Evolutionary conservation across 2,888 invertebrate genomes (phyloP), one percentile per base, ranked within the genome.

Genomic region (Eurytoma adleriae): DNA sequence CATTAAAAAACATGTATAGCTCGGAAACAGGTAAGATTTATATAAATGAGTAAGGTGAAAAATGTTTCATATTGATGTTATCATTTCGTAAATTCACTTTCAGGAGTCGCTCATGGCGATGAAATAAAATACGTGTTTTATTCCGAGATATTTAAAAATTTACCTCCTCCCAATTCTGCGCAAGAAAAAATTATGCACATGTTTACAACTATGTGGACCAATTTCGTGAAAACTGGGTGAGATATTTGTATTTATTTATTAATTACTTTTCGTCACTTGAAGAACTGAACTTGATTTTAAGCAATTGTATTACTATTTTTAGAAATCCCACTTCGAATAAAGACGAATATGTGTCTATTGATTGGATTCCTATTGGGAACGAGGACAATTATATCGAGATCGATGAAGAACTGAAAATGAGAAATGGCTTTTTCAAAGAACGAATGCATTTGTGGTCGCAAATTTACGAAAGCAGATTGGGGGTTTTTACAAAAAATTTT

Each of bases 81-180:
- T 20, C 10, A 27, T 20, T 50, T n/a, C 13, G 27, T 62, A 16
- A 13, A 20, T 14, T 24, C 2, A 18, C 16, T 40, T 48, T 12
- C n/a, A 85, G 93, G 92, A 0, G 91, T 91, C 0, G 89, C 90
- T 30, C 93, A 93, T 56, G 91, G 91, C 0, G 93, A 93, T 78
- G 93, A 93, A 2, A 59, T 92, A 13, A 91, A 90, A 61, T 92
- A 92, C 83, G 71, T 91, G 4, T 93, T 92, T 80, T 91, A 90
- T 61, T 90, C 89, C 59, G 86, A 87, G 5, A 80, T 86, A 3
- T 90, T 91, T 69, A 78, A 77, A 68, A 89, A 91, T 66, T 83
- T 85, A n/a, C 91, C 90, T n/a, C 83, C 84, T 62, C 85, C 88
- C 5, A 88, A 89, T 24, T 86, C 89, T 2, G 83, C 87, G 3